Percentiles rank a stretch among this genome's conserved stretches.
phyloP scores from a whole-genome alignment of 2,113 vertebrate species.

The Triplophysa rosa region DNA sequence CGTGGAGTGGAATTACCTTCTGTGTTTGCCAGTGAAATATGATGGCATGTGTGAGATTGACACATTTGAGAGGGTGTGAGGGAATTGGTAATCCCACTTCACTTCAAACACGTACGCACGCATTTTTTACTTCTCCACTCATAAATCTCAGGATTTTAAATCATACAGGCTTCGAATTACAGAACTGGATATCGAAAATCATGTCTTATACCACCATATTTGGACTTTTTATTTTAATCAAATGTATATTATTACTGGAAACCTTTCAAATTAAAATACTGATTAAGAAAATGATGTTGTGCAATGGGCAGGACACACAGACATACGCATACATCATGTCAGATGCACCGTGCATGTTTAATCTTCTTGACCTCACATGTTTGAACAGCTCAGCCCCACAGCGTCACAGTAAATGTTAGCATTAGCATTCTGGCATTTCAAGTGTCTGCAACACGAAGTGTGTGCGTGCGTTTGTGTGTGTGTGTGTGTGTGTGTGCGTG shows the following conservation, averaged over 20 bases:
- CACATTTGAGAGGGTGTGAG: not conserved
- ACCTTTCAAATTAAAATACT: too few relatives aligned
- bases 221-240: too few relatives aligned
- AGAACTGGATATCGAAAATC: too few relatives aligned
- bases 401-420: conserved; percentile 75
- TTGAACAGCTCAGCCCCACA: conserved; percentile 69
- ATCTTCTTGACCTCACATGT: conserved; percentile 67
- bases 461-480: not conserved
- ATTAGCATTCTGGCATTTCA: conserved; percentile 83
- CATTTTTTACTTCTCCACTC: not conserved
- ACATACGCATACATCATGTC: conserved; percentile 32
- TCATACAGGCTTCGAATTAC: too few relatives aligned
- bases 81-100: not conserved
- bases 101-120: not conserved
- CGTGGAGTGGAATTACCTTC: not conserved
- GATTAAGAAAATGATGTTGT: not conserved
- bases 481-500: not conserved
- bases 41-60: not conserved
- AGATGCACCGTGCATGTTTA: conserved; percentile 56
- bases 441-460: conserved; percentile 34
- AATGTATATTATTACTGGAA: too few relatives aligned
- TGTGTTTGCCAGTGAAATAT: conserved; percentile 4
- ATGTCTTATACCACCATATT: too few relatives aligned
- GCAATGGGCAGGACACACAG: conserved; percentile 12
- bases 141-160: not conserved